These are phyloP conservation scores for Perccottus glenii DNA, from an alignment of 2,113 vertebrate genomes.

Conservation along the genomic window DNA sequence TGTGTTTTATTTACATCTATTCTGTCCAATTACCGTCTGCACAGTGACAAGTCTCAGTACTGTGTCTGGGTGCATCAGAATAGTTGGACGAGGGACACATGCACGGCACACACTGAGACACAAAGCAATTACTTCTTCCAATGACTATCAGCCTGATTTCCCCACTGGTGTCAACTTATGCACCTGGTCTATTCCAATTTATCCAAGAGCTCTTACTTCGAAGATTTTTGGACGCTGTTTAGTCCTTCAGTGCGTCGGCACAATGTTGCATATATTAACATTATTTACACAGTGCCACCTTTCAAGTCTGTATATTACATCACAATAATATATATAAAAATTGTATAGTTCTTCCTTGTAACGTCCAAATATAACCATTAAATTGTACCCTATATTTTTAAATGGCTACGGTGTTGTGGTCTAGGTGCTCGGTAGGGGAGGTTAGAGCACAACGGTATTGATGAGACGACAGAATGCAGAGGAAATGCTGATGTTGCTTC, in stretches of 20 bases:
- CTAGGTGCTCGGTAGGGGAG: constrained; percentile 44
- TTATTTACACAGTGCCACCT: constrained; percentile 1
- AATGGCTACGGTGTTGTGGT: not conserved
- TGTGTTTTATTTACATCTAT: not conserved
- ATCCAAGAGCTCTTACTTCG: constrained; percentile 7
- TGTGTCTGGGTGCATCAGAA: not conserved
- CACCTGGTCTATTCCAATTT: constrained; percentile 34
- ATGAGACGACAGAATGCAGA: constrained; percentile 56
- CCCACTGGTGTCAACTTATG: constrained; percentile 40
- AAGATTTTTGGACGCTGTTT: constrained; percentile 5
- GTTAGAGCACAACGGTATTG: constrained; percentile 56
- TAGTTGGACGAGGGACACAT: not conserved
- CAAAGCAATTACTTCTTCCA: constrained; percentile 46
- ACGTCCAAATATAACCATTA: not conserved
- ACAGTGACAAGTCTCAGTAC: not conserved
- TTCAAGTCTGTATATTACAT: too few relatives aligned
- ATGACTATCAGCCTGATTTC: constrained; percentile 40
- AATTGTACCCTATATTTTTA: not conserved
- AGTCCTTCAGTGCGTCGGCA: not conserved
- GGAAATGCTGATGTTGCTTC: constrained; percentile 68
- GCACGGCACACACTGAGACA: constrained; percentile 2
- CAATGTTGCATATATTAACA: not conserved
- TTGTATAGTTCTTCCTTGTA: too few relatives aligned
- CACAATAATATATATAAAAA: too few relatives aligned
- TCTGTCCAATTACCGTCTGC: constrained; percentile 5